Percentiles rank a stretch among this genome's conserved stretches.
Conservation (phyloP, 2,888 invertebrate genomes). For the Campoplex nolae region DNA sequence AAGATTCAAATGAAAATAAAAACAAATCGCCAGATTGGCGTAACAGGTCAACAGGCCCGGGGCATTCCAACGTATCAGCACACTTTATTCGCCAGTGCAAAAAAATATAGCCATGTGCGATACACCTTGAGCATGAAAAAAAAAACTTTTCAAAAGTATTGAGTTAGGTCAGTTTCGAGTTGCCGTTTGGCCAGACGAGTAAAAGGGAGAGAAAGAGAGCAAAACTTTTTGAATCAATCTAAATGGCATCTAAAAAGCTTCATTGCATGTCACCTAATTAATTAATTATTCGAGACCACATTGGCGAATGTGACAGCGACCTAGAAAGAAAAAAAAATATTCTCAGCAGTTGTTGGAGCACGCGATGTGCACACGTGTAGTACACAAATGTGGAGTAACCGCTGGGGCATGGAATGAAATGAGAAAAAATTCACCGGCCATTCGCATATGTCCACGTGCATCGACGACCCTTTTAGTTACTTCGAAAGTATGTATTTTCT, state of each 20-base stretch:
- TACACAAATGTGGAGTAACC: constrained; percentile 7
- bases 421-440: constrained; percentile 26
- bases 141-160: constrained; percentile 23
- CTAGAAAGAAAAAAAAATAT: constrained; percentile 27
- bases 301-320: neutral
- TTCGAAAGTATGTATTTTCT: neutral
- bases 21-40: neutral
- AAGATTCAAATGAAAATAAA: neutral
- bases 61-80: neutral
- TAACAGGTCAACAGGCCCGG: neutral
- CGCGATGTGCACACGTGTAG: constrained; percentile 44
- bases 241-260: neutral
- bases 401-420: neutral
- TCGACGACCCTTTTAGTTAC: constrained; percentile 9
- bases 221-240: constrained; percentile 11
- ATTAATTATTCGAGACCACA: constrained; percentile 42
- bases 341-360: constrained; percentile 41
- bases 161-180: constrained; percentile 53
- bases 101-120: neutral
- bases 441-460: constrained; percentile 52
- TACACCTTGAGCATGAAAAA: neutral
- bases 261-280: constrained; percentile 18
- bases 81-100: neutral
- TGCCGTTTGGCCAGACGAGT: constrained; percentile 19
- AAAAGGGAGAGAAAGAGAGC: neutral